Evolutionary conservation across 2,888 invertebrate genomes (phyloP).

Genomic region (Scrobipalpa atriplicella): DNA sequence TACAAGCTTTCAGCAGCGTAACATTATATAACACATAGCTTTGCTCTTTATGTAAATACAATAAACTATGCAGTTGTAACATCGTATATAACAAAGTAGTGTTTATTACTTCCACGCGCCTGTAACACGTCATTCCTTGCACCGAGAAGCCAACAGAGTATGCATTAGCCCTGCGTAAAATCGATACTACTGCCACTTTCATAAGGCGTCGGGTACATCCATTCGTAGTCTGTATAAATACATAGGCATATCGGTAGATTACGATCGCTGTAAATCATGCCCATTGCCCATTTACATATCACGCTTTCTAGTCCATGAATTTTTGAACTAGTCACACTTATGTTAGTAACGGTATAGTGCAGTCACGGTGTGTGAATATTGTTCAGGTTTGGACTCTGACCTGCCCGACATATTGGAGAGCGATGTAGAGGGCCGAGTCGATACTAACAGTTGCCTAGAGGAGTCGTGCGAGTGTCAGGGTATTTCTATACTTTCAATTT

Average conservation of each 20-base stretch:
- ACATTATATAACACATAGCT: neutral
- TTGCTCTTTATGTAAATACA: neutral
- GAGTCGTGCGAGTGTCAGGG: constrained; percentile 80
- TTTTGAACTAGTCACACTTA: constrained; percentile 48
- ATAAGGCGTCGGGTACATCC: neutral
- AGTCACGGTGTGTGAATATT: constrained; percentile 59
- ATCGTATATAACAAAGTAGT: constrained; percentile 16
- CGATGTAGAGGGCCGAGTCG: constrained; percentile 74
- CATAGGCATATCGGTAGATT: neutral
- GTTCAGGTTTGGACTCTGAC: constrained; percentile 78
- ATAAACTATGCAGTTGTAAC: constrained; percentile 20
- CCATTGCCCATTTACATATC: constrained; percentile 28
- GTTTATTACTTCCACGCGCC: constrained; percentile 11
- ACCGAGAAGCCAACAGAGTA: neutral
- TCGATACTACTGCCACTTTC: constrained; percentile 15
- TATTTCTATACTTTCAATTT: constrained; percentile 57
- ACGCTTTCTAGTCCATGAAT: constrained; percentile 52
- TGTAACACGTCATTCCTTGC: constrained; percentile 5
- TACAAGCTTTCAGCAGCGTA: neutral
- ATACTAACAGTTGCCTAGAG: constrained; percentile 82
- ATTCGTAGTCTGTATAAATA: neutral
- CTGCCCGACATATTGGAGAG: constrained; percentile 75
- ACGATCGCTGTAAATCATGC: constrained; percentile 18
- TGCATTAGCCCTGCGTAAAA: neutral
- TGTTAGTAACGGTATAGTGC: constrained; percentile 15